Conservation (phyloP, 37 sponge, comb jelly and placozoan genomes). For the Halisarca cf. caerulea region DNA sequence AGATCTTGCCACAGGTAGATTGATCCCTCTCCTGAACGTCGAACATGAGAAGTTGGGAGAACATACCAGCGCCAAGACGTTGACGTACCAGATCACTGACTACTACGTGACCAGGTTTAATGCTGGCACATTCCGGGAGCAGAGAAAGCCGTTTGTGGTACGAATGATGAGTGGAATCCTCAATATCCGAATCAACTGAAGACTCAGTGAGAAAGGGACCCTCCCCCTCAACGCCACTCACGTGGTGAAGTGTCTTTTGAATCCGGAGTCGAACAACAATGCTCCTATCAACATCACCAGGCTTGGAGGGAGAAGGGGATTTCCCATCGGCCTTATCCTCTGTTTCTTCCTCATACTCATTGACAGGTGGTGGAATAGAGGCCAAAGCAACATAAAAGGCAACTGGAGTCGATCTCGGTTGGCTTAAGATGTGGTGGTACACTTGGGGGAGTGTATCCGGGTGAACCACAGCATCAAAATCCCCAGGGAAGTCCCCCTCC, state of each 20-base stretch:
- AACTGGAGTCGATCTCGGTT: not conserved
- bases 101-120: conserved; percentile 70
- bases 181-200: not conserved
- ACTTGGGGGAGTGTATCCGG: conserved; percentile 65
- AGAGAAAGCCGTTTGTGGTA: not conserved
- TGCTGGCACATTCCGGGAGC: not conserved
- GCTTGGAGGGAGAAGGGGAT: not conserved
- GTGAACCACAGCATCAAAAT: conserved; percentile 61
- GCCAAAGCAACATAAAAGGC: not conserved
- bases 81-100: conserved; percentile 63
- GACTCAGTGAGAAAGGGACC: not conserved
- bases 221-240: not conserved
- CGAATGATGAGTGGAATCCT: too few relatives aligned
- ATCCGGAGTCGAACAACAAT: not conserved
- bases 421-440: not conserved
- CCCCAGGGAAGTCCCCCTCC: not conserved
- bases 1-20: not conserved
- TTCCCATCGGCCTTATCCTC: not conserved
- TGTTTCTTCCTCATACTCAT: not conserved
- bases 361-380: not conserved
- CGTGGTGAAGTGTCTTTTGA: not conserved
- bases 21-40: conserved; percentile 33
- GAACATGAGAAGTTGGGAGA: conserved; percentile 35
- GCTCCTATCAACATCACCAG: not conserved
- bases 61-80: conserved; percentile 43